phyloP scores from a whole-genome alignment of 2,888 invertebrate species.

The Cosmorhoe ocellata region DNA sequence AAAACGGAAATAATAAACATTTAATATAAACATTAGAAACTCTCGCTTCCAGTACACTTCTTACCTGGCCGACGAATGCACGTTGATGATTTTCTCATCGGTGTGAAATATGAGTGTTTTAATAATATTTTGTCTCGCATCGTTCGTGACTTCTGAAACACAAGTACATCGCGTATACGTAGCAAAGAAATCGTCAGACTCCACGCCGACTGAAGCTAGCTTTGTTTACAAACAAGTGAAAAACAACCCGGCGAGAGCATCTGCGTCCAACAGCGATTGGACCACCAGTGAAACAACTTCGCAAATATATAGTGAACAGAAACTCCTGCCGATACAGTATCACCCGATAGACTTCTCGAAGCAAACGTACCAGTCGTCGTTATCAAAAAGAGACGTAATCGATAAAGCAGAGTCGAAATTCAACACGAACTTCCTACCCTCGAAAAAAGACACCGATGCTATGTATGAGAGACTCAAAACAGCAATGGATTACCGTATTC shows the following conservation, averaged over 20 bases:
- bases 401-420: conserved; percentile 46
- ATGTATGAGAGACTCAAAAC: conserved; percentile 51
- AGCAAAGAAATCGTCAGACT: conserved; percentile 46
- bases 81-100: conserved; percentile 39
- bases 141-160: conserved; percentile 40
- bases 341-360: conserved; percentile 14
- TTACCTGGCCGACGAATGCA: conserved; percentile 39
- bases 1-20: conserved; percentile 56
- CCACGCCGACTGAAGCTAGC: conserved; percentile 41
- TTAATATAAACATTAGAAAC: conserved; percentile 62
- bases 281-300: conserved; percentile 18
- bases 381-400: conserved; percentile 33
- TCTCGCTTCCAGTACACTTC: conserved; percentile 56
- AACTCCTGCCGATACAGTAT: conserved; percentile 5
- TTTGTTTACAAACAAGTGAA: conserved; percentile 49
- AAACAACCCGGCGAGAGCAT: conserved; percentile 37
- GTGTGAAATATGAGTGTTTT: conserved; percentile 24
- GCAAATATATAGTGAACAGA: conserved; percentile 23
- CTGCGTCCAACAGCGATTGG: conserved; percentile 30
- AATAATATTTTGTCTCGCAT: conserved; percentile 49
- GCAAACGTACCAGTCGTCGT: conserved; percentile 19
- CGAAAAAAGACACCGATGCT: conserved; percentile 42
- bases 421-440: conserved; percentile 36
- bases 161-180: conserved; percentile 46
- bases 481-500: conserved; percentile 45